phyloP scores from a whole-genome alignment of 1,140 invertebrate species.

The Drosophila neocordata region DNA sequence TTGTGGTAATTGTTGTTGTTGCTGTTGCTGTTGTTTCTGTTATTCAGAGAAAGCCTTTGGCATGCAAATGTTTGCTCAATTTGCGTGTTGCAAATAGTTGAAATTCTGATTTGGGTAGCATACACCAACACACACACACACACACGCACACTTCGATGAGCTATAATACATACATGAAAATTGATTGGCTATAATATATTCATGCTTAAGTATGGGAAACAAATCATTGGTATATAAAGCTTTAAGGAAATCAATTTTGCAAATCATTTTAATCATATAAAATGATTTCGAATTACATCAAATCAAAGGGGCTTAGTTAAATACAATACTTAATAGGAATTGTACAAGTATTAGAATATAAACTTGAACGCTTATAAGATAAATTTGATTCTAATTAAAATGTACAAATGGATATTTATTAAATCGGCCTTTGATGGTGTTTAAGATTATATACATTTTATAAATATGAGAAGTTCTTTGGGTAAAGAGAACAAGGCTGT shows the following conservation, averaged over 20 bases:
- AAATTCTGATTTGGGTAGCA: constrained; percentile 9
- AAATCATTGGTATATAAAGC: background rate
- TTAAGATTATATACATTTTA: no score
- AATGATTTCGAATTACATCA: background rate
- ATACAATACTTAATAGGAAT: no score
- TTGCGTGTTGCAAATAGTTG: constrained; percentile 8
- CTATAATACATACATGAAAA: background rate
- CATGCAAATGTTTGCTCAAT: constrained; percentile 57
- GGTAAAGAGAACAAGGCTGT: no score
- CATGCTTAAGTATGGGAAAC: constrained; percentile 4
- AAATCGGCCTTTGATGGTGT: no score
- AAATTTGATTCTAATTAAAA: no score
- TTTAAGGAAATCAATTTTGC: constrained; percentile 7
- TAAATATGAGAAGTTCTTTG: no score
- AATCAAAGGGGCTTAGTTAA: background rate
- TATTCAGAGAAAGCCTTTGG: constrained; percentile 24
- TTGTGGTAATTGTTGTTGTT: constrained; percentile 39
- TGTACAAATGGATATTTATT: no score
- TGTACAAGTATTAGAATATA: no score
- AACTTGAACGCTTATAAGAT: no score
- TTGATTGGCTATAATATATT: constrained; percentile 12
- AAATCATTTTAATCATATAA: constrained; percentile 1
- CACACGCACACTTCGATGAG: background rate
- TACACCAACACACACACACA: background rate
- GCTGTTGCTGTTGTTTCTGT: background rate